phyloP scores from a whole-genome alignment of 2,113 vertebrate species.

The Clarias macrocephalus region DNA sequence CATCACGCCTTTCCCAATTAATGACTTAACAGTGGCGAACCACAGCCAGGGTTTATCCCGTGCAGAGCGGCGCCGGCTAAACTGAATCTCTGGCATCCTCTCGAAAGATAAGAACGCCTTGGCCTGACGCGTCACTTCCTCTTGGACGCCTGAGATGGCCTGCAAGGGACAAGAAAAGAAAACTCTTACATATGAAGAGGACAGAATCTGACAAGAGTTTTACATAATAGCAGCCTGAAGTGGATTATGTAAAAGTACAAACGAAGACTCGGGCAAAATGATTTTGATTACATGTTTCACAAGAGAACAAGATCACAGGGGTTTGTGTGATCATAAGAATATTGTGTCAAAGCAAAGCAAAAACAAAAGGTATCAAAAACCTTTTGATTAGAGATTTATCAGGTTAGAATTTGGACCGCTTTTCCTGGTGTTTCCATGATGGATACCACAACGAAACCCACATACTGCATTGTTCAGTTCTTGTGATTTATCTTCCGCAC shows the following conservation, averaged over 20 bases:
- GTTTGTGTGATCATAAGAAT: not conserved
- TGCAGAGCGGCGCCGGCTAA: slow-evolving; percentile 74
- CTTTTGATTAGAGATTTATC: not conserved
- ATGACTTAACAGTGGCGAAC: slow-evolving; percentile 91
- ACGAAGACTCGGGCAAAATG: not conserved
- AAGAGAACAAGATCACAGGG: not conserved
- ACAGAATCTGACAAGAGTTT: not conserved
- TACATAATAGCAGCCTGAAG: not conserved
- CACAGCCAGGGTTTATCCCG: slow-evolving; percentile 88
- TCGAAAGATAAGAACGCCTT: slow-evolving; percentile 92
- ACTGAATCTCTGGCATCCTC: slow-evolving; percentile 92
- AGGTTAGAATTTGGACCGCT: not conserved
- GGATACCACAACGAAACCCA: slow-evolving; percentile 21
- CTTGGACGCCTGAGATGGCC: slow-evolving; percentile 95
- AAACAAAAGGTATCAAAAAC: not conserved
- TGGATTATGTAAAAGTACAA: slow-evolving; percentile 3
- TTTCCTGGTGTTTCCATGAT: not conserved
- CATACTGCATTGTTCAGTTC: slow-evolving; percentile 23
- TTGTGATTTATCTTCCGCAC: not conserved
- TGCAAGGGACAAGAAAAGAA: slow-evolving; percentile 61
- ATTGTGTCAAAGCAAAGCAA: slow-evolving; percentile 3
- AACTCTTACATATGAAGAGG: not conserved
- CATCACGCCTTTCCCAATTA: slow-evolving; percentile 97
- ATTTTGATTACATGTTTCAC: not conserved
- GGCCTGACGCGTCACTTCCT: slow-evolving; percentile 89